Percentiles rank a stretch among this genome's conserved stretches.
Evolutionary conservation across 2,888 invertebrate genomes (phyloP).

Genomic region (Epistrophe grossulariae): DNA sequence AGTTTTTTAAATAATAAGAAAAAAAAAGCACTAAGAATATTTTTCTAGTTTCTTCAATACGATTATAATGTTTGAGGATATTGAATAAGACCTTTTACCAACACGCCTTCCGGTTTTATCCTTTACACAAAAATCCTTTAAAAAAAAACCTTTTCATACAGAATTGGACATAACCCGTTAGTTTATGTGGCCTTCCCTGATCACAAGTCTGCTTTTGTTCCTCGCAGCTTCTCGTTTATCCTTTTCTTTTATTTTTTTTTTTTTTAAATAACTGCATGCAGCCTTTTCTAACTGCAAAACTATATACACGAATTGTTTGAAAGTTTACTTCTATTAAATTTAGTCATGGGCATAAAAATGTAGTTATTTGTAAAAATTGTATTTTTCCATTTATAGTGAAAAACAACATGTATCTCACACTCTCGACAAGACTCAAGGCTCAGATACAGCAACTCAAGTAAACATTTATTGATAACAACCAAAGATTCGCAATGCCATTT

Average conservation of each 20-base stretch:
- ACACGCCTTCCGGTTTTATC: no score
- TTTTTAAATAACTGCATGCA: no score
- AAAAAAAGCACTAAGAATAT: not conserved
- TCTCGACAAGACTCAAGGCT: not conserved
- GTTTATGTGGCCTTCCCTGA: no score
- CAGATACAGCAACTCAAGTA: not conserved
- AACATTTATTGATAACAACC: constrained; percentile 20
- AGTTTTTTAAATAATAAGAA: not conserved
- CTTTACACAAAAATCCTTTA: no score
- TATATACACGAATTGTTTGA: not conserved
- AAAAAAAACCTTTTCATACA: no score
- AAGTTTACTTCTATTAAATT: not conserved
- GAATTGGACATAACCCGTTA: no score
- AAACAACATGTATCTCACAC: not conserved
- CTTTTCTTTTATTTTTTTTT: no score
- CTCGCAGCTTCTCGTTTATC: no score
- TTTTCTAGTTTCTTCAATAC: not conserved
- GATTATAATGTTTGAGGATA: not conserved
- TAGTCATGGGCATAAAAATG: not conserved
- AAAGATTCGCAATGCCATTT: constrained; percentile 7
- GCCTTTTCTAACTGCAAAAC: not conserved
- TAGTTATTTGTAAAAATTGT: constrained; percentile 12
- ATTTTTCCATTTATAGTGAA: not conserved
- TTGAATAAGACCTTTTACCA: not conserved
- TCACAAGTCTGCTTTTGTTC: no score